phyloP scores from a whole-genome alignment of 1,140 invertebrate species.

The Drosophila nasuta region DNA sequence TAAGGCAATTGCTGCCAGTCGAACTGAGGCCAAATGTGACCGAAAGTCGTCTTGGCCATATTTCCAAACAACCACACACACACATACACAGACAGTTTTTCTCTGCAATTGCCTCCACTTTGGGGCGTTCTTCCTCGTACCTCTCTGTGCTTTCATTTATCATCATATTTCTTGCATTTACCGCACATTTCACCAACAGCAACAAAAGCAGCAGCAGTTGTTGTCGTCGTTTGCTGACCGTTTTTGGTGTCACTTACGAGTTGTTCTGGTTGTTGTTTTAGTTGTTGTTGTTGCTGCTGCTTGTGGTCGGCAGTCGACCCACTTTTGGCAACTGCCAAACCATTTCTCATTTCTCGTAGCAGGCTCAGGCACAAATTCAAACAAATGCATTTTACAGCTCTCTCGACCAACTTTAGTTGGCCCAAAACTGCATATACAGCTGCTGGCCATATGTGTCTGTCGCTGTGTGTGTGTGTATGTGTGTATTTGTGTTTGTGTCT shows the following conservation, averaged over 20 bases:
- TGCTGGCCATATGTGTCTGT: constrained; percentile 13
- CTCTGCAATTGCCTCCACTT: constrained; percentile 13
- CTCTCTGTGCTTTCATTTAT: constrained; percentile 64
- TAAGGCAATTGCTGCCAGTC: constrained; percentile 32
- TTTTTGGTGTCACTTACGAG: constrained; percentile 53
- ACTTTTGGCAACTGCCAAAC: constrained; percentile 62
- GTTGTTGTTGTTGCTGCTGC: constrained; percentile 3
- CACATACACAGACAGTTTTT: constrained; percentile 7
- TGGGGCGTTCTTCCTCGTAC: constrained; percentile 10
- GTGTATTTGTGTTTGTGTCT: constrained; percentile 9
- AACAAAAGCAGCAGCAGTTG: not conserved
- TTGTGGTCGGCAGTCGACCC: constrained; percentile 49
- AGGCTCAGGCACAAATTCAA: constrained; percentile 64
- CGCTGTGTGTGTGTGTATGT: constrained; percentile 32
- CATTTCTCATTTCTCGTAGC: constrained; percentile 60
- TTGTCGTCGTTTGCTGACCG: constrained; percentile 27
- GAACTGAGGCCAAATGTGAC: constrained; percentile 26
- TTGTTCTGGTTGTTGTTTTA: constrained; percentile 5
- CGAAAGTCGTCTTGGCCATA: constrained; percentile 34
- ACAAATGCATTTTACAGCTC: constrained; percentile 70
- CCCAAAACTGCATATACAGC: constrained; percentile 30
- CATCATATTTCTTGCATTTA: constrained; percentile 72
- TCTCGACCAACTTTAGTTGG: constrained; percentile 64
- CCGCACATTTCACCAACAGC: constrained; percentile 65
- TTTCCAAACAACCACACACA: constrained; percentile 15